Evolutionary conservation across 1,140 invertebrate genomes (phyloP).

Genomic region (Dendrolimus kikuchii): DNA sequence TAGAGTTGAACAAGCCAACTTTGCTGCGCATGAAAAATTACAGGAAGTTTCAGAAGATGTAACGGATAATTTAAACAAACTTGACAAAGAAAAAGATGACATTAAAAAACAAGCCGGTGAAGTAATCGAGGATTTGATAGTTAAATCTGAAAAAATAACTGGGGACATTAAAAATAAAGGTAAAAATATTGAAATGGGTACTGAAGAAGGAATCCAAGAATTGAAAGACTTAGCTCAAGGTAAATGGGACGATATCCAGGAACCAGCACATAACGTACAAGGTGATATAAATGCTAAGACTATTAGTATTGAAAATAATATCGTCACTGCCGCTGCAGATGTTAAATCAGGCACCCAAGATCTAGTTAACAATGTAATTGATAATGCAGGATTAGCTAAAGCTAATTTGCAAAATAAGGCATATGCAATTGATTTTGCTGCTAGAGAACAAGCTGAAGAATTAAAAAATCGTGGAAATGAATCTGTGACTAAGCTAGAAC

Average conservation of each 20-base stretch:
- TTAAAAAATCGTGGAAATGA: slow-evolving; percentile 30
- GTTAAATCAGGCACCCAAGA: slow-evolving; percentile 34
- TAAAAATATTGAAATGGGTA: slow-evolving; percentile 28
- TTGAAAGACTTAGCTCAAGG: slow-evolving; percentile 24
- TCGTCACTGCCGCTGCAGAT: slow-evolving; percentile 32
- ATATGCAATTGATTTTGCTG: slow-evolving; percentile 43
- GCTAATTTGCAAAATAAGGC: slow-evolving; percentile 38
- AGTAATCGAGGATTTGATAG: slow-evolving; percentile 33
- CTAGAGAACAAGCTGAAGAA: slow-evolving; percentile 50
- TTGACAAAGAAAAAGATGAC: slow-evolving; percentile 45
- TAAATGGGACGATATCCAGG: slow-evolving; percentile 26
- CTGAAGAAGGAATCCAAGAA: slow-evolving; percentile 25
- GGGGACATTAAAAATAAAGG: slow-evolving; percentile 38
- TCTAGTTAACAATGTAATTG: slow-evolving; percentile 24
- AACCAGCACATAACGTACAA: slow-evolving; percentile 27
- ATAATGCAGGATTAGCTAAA: slow-evolving; percentile 26
- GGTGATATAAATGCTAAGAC: slow-evolving; percentile 28
- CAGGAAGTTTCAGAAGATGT: slow-evolving; percentile 36
- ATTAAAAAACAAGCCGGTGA: slow-evolving; percentile 37
- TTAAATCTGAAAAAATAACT: slow-evolving; percentile 33
- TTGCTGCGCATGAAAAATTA: slow-evolving; percentile 46
- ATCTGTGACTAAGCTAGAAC: slow-evolving; percentile 23
- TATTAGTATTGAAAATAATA: slow-evolving; percentile 27
- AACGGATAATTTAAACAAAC: slow-evolving; percentile 37
- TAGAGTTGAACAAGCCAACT: slow-evolving; percentile 54